These are phyloP conservation scores for Danio kyathit DNA, from an alignment of 2,797 vertebrate species.

Conservation along the genomic window DNA sequence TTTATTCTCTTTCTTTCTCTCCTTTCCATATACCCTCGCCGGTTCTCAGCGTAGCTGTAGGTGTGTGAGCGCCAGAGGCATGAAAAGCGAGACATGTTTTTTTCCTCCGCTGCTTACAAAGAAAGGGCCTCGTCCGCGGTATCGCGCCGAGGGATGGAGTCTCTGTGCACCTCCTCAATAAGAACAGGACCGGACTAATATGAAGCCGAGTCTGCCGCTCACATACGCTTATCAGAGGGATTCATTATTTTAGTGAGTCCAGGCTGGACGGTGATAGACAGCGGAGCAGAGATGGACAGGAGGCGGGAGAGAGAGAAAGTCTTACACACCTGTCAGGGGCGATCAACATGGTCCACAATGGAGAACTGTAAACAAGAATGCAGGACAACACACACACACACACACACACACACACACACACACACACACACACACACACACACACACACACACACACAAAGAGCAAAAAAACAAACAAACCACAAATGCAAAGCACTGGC, in stretches of 20 bases:
- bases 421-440: conserved; percentile 61
- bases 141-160: conserved; percentile 45
- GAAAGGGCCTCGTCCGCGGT: conserved; percentile 40
- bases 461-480: conserved; percentile 59
- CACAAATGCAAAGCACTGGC: conserved; percentile 71
- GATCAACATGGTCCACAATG: conserved; percentile 73
- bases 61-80: conserved; percentile 58
- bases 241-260: conserved; percentile 67
- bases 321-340: conserved; percentile 81
- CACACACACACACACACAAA: conserved; percentile 54
- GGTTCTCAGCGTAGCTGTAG: conserved; percentile 56
- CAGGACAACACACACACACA: conserved; percentile 51
- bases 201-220: conserved; percentile 63
- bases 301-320: conserved; percentile 68
- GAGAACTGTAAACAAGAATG: conserved; percentile 54
- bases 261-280: conserved; percentile 68
- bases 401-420: conserved; percentile 57
- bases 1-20: conserved; percentile 23
- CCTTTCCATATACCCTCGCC: conserved; percentile 42
- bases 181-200: conserved; percentile 34
- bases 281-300: conserved; percentile 43
- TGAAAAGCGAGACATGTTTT: conserved; percentile 46
- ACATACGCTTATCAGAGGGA: conserved; percentile 71
- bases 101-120: conserved; percentile 27
- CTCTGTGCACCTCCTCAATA: conserved; percentile 45